phyloP scores from a whole-genome alignment of 2,797 vertebrate genomes.

The Microhierax caerulescens region DNA sequence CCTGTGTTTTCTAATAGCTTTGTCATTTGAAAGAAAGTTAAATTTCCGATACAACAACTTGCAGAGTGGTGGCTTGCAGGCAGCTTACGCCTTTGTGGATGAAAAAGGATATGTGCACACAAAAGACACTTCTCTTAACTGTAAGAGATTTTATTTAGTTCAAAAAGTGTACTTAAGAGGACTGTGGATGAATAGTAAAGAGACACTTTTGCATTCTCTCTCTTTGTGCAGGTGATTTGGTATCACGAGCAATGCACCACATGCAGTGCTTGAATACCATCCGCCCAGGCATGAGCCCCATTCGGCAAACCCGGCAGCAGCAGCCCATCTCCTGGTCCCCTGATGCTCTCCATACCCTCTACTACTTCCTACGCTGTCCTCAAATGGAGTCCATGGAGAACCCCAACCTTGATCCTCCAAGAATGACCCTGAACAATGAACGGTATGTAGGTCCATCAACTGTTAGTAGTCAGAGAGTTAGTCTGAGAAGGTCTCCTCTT shows the following conservation, averaged over 20 bases:
- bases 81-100: not conserved
- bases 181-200: not conserved
- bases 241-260: conserved; percentile 91
- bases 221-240: conserved; percentile 85
- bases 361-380: conserved; percentile 93
- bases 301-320: conserved; percentile 78
- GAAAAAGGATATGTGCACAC: not conserved
- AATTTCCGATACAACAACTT: not conserved
- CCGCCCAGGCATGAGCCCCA: conserved; percentile 74
- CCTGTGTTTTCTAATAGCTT: not conserved
- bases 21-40: not conserved
- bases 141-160: not conserved
- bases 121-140: not conserved
- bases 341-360: conserved; percentile 89
- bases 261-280: conserved; percentile 85
- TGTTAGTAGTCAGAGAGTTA: not conserved
- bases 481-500: not conserved
- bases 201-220: not conserved
- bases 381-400: conserved; percentile 94
- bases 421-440: conserved; percentile 86
- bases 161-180: not conserved
- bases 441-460: conserved; percentile 51
- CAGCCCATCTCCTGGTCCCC: conserved; percentile 88
- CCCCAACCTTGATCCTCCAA: conserved; percentile 88
- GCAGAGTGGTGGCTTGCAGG: not conserved